Percentiles rank a stretch among this genome's conserved stretches.
These are phyloP conservation scores for Tenualosa ilisha DNA, from an alignment of 2,797 vertebrate species.

Conservation along the genomic window DNA sequence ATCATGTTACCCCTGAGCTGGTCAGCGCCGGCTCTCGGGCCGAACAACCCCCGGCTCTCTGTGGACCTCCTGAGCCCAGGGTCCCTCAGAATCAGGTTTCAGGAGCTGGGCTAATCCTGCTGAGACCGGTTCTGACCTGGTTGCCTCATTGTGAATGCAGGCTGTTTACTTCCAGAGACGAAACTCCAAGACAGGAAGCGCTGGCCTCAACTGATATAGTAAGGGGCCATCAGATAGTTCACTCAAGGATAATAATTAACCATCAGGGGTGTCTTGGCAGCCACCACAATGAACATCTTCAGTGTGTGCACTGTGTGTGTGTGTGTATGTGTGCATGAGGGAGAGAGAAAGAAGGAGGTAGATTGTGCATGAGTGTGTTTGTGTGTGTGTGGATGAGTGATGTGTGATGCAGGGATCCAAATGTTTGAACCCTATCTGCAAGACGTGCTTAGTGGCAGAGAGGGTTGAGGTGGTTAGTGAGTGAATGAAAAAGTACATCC, in stretches of 20 bases:
- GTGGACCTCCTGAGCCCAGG: constrained; percentile 49
- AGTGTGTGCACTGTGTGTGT: neutral
- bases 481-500: no score
- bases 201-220: neutral
- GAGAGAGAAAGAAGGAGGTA: neutral
- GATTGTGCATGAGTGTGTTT: neutral
- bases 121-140: constrained; percentile 50
- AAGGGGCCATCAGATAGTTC: neutral
- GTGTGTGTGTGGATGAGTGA: no score
- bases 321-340: neutral
- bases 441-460: no score
- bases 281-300: neutral
- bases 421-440: no score
- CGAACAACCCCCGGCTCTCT: constrained; percentile 30
- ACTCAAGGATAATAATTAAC: neutral
- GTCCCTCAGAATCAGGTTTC: constrained; percentile 50
- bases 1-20: constrained; percentile 52
- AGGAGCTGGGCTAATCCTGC: constrained; percentile 43
- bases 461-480: no score
- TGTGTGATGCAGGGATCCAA: no score
- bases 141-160: neutral
- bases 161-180: neutral
- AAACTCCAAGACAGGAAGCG: neutral
- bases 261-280: neutral
- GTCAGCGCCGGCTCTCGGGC: constrained; percentile 29